Base-by-base conservation (phyloP, 2,113 vertebrate genomes). In the Polyodon spathula region DNA sequence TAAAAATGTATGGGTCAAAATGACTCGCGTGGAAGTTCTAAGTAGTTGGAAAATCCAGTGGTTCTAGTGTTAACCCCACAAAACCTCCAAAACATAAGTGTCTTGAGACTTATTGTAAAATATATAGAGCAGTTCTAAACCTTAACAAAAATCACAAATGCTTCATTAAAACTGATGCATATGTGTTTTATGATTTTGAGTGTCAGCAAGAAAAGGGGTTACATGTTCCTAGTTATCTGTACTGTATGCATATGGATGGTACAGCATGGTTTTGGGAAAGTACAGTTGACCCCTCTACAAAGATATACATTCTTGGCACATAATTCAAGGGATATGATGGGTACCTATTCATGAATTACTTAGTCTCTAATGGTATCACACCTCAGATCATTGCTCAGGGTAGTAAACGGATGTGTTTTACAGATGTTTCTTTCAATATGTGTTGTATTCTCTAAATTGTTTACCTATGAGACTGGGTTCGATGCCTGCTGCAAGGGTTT, bases 371-470 rank as follows among this genome's bases (percentile, higher is more conserved):
- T 10, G 64, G 60, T 6, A 16, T 68, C 7, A 43, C 58, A 14
- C 17, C 60, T 1, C 37, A 52, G 11, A 5, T 64, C 6, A 15
- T 64, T 1, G 50, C 59, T 8, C 0, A 1, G 63, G 27, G 57
- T 12, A 12, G 61, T 7, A 5, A 62, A 65, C 54, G 63, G 1
- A 8, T 12, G 0, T 44, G 2, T 50, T 37, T 72, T 1, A 41
- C 64, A 56, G 37, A 60, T 4, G 1, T 6, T 0, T 46, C 6
- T 1, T 40, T 43, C 8, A 60, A 15, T 17, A 8, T 58, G 16
- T n/a, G 39, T 51, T 74, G 70, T 8, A 39, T 1, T 73, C 37
- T 67, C 54, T 9, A 38, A 62, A 52, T 41, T 63, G 62, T 65
- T 50, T 65, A 61, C 41, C 0, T 27, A 0, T 27, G 37, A 68